These are phyloP conservation scores for Leptopilina drosophilae DNA, from an alignment of 2,888 invertebrate genomes.

Conservation along the genomic window DNA sequence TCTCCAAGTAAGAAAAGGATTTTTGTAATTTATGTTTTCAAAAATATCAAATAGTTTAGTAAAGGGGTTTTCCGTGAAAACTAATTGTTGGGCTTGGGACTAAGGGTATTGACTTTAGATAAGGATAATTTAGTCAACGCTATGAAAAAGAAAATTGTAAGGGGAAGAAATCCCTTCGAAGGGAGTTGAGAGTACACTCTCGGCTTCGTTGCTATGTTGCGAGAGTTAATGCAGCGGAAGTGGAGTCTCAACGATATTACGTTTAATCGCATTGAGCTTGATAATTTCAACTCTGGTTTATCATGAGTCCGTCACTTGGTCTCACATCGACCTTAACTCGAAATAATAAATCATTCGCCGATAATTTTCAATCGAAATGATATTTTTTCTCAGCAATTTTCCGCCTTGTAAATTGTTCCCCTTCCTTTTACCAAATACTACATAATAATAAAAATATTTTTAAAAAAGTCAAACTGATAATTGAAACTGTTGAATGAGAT, in stretches of 20 bases:
- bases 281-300: slow-evolving; percentile 58
- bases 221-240: slow-evolving; percentile 66
- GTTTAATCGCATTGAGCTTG: slow-evolving; percentile 64
- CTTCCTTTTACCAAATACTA: no score
- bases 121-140: slow-evolving; percentile 46
- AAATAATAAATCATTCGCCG: slow-evolving; percentile 9
- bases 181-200: neutral
- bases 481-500: no score
- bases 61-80: neutral
- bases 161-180: slow-evolving; percentile 10
- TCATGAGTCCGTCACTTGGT: slow-evolving; percentile 30
- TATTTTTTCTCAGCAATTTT: no score
- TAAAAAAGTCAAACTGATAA: no score
- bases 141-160: slow-evolving; percentile 20
- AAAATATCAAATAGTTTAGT: no score
- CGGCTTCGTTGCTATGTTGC: slow-evolving; percentile 29
- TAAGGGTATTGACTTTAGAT: slow-evolving; percentile 43
- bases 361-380: neutral
- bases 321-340: neutral
- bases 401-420: no score
- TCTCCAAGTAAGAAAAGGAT: no score
- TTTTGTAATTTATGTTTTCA: no score
- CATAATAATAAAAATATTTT: no score
- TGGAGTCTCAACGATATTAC: slow-evolving; percentile 69
- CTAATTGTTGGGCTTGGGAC: neutral